These are phyloP conservation scores for Dendrocincla fuliginosa DNA, from an alignment of 2,797 vertebrate genomes.

Conservation along the genomic window DNA sequence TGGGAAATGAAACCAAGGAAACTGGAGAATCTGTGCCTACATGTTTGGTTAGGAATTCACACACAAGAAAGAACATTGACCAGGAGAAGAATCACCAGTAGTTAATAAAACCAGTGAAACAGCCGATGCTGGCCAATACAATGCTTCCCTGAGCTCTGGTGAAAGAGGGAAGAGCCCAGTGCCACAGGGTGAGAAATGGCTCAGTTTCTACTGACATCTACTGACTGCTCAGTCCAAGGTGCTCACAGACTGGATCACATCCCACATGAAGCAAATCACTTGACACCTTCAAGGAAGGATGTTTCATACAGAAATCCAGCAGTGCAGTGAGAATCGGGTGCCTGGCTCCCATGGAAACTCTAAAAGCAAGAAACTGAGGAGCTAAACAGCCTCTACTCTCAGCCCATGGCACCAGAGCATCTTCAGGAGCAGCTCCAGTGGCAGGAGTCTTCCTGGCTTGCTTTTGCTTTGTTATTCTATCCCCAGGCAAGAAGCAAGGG, in stretches of 20 bases:
- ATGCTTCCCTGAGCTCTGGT: neutral
- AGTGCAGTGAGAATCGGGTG: neutral
- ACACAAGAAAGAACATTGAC: neutral
- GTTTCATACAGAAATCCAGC: neutral
- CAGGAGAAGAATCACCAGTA: neutral
- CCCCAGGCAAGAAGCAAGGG: neutral
- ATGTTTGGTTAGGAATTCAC: neutral
- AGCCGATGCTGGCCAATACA: neutral
- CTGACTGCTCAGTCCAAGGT: neutral
- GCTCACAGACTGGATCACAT: neutral
- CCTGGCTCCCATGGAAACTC: neutral
- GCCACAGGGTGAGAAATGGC: neutral
- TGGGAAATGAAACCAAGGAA: neutral
- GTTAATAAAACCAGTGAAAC: neutral
- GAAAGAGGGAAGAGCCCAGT: neutral
- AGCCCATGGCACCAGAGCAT: neutral
- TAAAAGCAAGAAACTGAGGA: neutral
- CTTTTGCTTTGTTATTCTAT: neutral
- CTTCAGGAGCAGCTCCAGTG: neutral
- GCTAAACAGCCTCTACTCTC: neutral
- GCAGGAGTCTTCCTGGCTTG: neutral
- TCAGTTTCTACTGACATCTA: constrained; percentile 37
- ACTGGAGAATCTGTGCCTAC: neutral
- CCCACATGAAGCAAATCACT: neutral
- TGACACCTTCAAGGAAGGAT: neutral